Evolutionary conservation across 2,113 vertebrate genomes (phyloP), one percentile per base, ranked within the genome.

Genomic region (Agapornis roseicollis): DNA sequence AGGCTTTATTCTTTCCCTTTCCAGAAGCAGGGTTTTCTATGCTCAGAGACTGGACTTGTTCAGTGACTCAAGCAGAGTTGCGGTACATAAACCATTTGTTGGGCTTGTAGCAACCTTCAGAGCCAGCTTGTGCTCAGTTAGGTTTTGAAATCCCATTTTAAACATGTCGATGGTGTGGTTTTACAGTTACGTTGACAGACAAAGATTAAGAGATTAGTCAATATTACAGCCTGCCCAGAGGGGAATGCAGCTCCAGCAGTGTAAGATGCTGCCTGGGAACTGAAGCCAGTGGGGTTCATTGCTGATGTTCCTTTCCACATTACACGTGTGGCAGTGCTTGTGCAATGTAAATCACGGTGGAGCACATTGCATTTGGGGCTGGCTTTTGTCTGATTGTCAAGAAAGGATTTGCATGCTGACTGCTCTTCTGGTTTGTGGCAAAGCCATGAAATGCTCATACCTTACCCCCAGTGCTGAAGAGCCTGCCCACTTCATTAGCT

Each of bases 1-100:
- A 96, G 68, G 22, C 84, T 82, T 70, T 79, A 72, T 96, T 95
- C 93, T 97, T 97, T 24, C 56, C 79, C 58, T 70, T n/a, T 60
- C 64, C 89, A 92, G 85, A 81, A 90, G 90, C 89, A 84, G 82
- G 31, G 3, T 41, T 65, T 65, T 55, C 70, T 33, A 27, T 12
- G 61, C 79, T 84, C 76, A 9, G 61, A 52, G 84, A 52, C 78
- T 29, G 11, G 83, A 6, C 41, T 56, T 41, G 28, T 81, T 61
- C 61, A 49, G 63, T 68, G 92, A 76, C 61, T n/a, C 4, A 60
- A 60, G 55, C 47, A 28, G 81, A 63, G 69, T 17, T 70, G 52
- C 76, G 10, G 78, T 28, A 13, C 80, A 23, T 11, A 47, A 90
- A 89, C 35, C 49, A 8, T 46, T 88, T 78, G 50, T 85, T 52